Evolutionary conservation across 2,888 invertebrate genomes (phyloP), one percentile per base, ranked within the genome.

Genomic region (Drosophila antonietae): DNA sequence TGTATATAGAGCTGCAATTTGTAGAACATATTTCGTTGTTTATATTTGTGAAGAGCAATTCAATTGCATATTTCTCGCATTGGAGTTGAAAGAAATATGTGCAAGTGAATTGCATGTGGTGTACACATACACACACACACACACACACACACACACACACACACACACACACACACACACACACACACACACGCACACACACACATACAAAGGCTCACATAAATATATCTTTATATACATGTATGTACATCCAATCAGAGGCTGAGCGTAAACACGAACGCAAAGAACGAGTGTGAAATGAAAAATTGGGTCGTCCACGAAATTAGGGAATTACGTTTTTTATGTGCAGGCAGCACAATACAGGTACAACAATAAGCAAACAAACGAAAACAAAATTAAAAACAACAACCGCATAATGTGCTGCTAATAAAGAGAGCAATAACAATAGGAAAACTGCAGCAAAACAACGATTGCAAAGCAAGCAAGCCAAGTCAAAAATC

Each of bases 71-170:
- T 62, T 28, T 33, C 43, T 41, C 58, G 52, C 5, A 66, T 64
- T 58, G 62, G 63, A 82, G 80, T 78, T 84, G 82, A 82, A 62
- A 80, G 80, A 87, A 68, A 80, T 84, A 75, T 83, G 49, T 65
- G 52, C 33, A 47, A 28, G 41, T 44, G 33, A 47, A 35, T 35
- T 52, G 47, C 41, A 14, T 44, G 46, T 18, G 43, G 62, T 70
- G 67, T 64, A 67, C 69, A 68, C 60, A 72, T 31, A 20, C 12
- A 23, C 3, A 10, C 2, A 31, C 33, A 18, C 12, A 35, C 10
- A n/a, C 4, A 18, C 9, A 15, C 28, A n/a, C 63, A 64, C 69
- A 65, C 47, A 66, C 31, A 20, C 28, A n/a, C 63, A 64, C 69
- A 65, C 47, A 66, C 31, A 20, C 2, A 31, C 33, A 18, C 12